phyloP scores from a whole-genome alignment of 2,797 vertebrate genomes.

The Thunnus albacares region DNA sequence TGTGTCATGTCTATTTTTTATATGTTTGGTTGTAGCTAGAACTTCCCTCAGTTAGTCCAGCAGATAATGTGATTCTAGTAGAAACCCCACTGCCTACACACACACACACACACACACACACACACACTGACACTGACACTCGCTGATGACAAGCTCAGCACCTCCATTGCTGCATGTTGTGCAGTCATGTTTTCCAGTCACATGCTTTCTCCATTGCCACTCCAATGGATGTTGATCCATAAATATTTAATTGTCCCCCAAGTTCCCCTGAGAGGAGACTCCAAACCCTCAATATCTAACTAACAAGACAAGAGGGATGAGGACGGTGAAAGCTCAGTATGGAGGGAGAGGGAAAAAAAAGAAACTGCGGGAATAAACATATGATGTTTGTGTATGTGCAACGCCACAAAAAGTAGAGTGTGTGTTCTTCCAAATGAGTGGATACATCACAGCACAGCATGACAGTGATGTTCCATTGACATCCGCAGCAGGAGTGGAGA shows the following conservation, averaged over 20 bases:
- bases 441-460: constrained; percentile 46
- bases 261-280: constrained; percentile 52
- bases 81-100: constrained; percentile 19
- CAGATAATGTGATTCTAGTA: constrained; percentile 32
- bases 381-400: constrained; percentile 14
- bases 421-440: constrained; percentile 44
- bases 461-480: constrained; percentile 59
- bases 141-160: constrained; percentile 55
- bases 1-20: not conserved
- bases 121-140: constrained; percentile 10
- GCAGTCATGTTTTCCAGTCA: constrained; percentile 75
- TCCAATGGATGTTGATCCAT: constrained; percentile 80
- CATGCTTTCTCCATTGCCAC: constrained; percentile 61
- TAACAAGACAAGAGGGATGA: constrained; percentile 49
- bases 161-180: constrained; percentile 57
- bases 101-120: constrained; percentile 5
- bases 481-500: constrained; percentile 24
- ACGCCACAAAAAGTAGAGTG: constrained; percentile 12
- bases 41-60: constrained; percentile 2
- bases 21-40: constrained; percentile 7
- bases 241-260: constrained; percentile 79
- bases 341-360: constrained; percentile 11
- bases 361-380: constrained; percentile 37
- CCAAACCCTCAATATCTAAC: constrained; percentile 63
- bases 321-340: not conserved